These are phyloP conservation scores for Philotrypesis tridentata DNA, from an alignment of 1,140 invertebrate genomes.

Conservation along the genomic window DNA sequence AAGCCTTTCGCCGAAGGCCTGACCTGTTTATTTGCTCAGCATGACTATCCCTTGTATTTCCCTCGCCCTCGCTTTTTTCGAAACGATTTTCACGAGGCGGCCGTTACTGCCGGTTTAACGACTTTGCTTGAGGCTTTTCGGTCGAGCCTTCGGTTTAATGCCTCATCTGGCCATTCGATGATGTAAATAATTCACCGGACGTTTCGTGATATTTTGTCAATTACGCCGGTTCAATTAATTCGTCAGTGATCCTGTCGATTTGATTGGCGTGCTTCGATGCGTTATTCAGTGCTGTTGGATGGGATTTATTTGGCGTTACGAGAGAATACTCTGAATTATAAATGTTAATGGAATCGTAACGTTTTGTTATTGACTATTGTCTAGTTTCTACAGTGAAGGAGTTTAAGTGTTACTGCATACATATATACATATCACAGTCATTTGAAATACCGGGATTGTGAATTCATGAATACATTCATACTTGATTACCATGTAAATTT, in stretches of 20 bases:
- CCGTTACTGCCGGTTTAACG: background rate
- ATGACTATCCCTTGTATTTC: background rate
- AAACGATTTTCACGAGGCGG: background rate
- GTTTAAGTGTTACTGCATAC: too few relatives aligned
- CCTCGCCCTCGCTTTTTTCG: background rate
- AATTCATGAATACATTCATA: too few relatives aligned
- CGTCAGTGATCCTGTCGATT: background rate
- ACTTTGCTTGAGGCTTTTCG: background rate
- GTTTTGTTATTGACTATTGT: too few relatives aligned
- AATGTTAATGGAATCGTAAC: background rate
- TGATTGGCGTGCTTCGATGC: background rate
- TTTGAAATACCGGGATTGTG: too few relatives aligned
- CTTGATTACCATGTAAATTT: too few relatives aligned
- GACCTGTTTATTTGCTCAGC: background rate
- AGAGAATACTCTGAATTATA: background rate
- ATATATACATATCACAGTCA: too few relatives aligned
- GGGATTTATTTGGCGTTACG: background rate
- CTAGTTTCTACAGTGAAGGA: too few relatives aligned
- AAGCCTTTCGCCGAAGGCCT: slow-evolving; percentile 1
- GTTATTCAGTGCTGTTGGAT: background rate
- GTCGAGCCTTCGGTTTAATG: background rate
- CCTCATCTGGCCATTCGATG: background rate
- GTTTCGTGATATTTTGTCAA: background rate
- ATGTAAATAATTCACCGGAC: slow-evolving; percentile 6
- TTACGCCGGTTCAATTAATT: slow-evolving; percentile 1